phyloP scores from a whole-genome alignment of 2,888 invertebrate species.

The Archips xylosteana region DNA sequence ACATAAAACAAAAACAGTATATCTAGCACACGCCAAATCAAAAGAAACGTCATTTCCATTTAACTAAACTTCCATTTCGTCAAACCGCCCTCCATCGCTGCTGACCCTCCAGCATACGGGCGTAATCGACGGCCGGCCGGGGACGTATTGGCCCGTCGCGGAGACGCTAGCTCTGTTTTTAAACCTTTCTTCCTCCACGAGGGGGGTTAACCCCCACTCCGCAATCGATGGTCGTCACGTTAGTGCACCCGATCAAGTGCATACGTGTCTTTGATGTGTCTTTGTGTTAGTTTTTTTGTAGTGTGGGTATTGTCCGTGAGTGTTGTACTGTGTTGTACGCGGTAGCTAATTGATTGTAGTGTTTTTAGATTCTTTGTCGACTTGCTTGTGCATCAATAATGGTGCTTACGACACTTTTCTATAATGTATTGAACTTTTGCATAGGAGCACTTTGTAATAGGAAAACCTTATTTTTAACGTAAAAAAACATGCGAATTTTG shows the following conservation, averaged over 20 bases:
- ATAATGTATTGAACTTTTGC: too few relatives aligned
- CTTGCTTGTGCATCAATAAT: too few relatives aligned
- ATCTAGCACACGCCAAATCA: neutral
- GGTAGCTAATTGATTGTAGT: neutral
- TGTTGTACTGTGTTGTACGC: neutral
- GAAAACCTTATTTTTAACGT: too few relatives aligned
- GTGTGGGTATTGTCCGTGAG: constrained; percentile 50
- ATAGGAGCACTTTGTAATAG: too few relatives aligned
- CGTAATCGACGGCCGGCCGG: constrained; percentile 82
- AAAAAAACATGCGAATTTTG: too few relatives aligned
- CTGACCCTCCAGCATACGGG: constrained; percentile 68
- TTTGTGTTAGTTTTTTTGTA: constrained; percentile 57
- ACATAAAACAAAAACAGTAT: too few relatives aligned
- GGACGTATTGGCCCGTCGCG: constrained; percentile 83
- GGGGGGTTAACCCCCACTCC: constrained; percentile 47
- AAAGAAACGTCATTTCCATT: neutral
- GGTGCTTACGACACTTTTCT: too few relatives aligned
- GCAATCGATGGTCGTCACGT: constrained; percentile 83
- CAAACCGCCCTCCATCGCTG: constrained; percentile 45
- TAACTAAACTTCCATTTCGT: neutral
- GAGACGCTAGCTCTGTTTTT: constrained; percentile 75
- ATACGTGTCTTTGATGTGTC: constrained; percentile 81
- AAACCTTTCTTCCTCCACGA: constrained; percentile 64
- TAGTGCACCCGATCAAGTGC: constrained; percentile 81
- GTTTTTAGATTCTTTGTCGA: neutral